These are phyloP conservation scores for Protodeltote pygarga DNA, from an alignment of 2,888 invertebrate species.

Conservation along the genomic window DNA sequence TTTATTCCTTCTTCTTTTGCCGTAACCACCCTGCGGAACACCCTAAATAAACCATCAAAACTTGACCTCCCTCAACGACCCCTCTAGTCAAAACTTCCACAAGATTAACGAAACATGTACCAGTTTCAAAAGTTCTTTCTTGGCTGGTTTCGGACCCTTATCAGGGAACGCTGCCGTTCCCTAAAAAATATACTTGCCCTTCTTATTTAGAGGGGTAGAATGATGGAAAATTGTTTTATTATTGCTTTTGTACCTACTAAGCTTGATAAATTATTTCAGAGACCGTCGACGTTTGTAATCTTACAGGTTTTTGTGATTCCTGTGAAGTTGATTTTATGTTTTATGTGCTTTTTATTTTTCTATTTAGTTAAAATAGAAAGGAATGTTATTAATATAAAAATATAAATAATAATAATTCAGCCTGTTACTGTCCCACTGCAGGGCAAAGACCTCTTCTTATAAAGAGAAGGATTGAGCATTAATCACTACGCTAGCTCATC, in stretches of 20 bases:
- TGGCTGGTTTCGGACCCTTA: conserved; percentile 54
- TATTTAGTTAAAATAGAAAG: too few species aligned
- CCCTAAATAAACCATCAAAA: conserved; percentile 51
- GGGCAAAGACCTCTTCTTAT: too few species aligned
- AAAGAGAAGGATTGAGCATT: too few species aligned
- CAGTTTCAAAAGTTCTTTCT: conserved; percentile 50
- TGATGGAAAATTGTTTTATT: conserved; percentile 58
- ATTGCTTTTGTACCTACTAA: conserved; percentile 55
- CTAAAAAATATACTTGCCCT: conserved; percentile 69
- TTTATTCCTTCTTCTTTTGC: conserved; percentile 78
- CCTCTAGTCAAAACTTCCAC: conserved; percentile 12
- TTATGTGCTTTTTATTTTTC: too few species aligned
- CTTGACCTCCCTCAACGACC: conserved; percentile 47
- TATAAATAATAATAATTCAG: too few species aligned
- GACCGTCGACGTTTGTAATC: too few species aligned
- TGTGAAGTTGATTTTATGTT: too few species aligned
- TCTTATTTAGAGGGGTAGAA: conserved; percentile 70
- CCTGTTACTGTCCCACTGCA: too few species aligned
- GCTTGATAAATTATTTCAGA: conserved; percentile 38
- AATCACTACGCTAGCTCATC: too few species aligned
- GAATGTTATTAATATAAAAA: too few species aligned
- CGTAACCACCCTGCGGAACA: conserved; percentile 48
- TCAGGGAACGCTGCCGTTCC: conserved; percentile 54
- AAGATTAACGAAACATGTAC: conserved; percentile 8
- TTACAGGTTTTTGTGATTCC: too few species aligned